Base-by-base conservation (phyloP, 2,888 invertebrate genomes). In the Amphipyra tragopoginis region DNA sequence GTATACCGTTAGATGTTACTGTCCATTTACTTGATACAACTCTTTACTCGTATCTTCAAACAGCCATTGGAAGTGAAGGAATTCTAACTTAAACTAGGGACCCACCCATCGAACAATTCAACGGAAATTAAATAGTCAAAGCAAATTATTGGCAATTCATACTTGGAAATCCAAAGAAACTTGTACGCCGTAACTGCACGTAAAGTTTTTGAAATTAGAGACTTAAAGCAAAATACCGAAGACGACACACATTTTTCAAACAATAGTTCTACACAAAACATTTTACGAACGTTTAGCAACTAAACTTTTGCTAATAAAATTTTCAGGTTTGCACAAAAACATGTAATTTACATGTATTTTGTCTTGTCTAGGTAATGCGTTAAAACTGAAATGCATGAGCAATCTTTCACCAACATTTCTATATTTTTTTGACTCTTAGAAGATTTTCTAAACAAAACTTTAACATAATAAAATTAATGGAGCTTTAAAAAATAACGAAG, bases 211-310 rank as follows among this genome's bases (percentile, higher is more conserved):
- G 50, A 67, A 54, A 50, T 50, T 42, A 53, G 39, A 29, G 8
- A 15, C 63, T 7, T 33, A 13, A 34, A 65, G 65, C 51, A 34
- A 48, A 43, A 39, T 15, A 49, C 29, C 5, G 9, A 40, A 45
- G 70, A 50, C 48, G 36, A 42, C 39, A 49, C 38, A 38, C 33
- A 53, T 66, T 70, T 70, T 42, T n/a, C 14, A 42, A 51, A 9
- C 10, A 63, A 43, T n/a, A 54, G 50, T 54, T 54, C 49, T 47
- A 50, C 70, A 62, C 40, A 70, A 47, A 55, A 39, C 15, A 14
- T 50, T 63, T 63, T 63, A 70, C 13, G 64, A 39, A 70, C 54
- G 42, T 54, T 66, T 54, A 70, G 54, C 54, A 38, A 33, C 49
- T 49, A 29, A 49, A 44, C n/a, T 13, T 26, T 62, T 9, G n/a